phyloP scores from a whole-genome alignment of 2,797 vertebrate species.

The Phrynocephalus guinanensis region DNA sequence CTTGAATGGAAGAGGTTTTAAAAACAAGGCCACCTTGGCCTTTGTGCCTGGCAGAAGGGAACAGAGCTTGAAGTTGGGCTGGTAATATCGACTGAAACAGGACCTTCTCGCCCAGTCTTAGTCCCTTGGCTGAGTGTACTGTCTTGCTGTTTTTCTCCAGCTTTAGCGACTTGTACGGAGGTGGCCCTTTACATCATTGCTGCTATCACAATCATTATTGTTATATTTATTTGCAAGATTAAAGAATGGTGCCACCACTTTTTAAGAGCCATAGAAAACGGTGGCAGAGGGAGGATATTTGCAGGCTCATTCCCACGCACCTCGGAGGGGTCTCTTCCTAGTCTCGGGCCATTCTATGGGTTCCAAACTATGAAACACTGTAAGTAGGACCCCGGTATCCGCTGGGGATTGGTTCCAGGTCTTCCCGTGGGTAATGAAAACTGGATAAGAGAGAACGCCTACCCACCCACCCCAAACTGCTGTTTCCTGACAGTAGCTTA shows the following conservation, averaged over 20 bases:
- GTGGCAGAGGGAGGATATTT: no score
- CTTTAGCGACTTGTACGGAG: background rate
- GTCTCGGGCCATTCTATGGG: background rate
- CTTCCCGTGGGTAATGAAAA: no score
- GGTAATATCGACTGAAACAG: background rate
- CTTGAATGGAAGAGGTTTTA: background rate
- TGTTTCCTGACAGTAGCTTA: no score
- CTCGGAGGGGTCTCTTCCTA: background rate
- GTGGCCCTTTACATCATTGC: no score
- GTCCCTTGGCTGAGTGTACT: background rate
- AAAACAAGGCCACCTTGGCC: background rate
- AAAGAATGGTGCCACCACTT: background rate
- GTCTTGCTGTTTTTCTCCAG: background rate
- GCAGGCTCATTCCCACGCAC: no score
- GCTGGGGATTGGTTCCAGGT: no score
- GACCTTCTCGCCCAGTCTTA: background rate
- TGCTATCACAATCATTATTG: no score
- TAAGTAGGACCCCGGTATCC: no score
- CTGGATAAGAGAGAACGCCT: no score
- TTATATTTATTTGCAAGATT: background rate
- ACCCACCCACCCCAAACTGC: no score
- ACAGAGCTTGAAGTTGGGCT: no score
- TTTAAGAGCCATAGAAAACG: background rate
- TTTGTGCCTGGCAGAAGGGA: background rate
- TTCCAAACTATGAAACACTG: background rate